These are phyloP conservation scores for Myotis vivesi DNA, from an alignment of 2,797 vertebrate genomes.

Conservation along the genomic window DNA sequence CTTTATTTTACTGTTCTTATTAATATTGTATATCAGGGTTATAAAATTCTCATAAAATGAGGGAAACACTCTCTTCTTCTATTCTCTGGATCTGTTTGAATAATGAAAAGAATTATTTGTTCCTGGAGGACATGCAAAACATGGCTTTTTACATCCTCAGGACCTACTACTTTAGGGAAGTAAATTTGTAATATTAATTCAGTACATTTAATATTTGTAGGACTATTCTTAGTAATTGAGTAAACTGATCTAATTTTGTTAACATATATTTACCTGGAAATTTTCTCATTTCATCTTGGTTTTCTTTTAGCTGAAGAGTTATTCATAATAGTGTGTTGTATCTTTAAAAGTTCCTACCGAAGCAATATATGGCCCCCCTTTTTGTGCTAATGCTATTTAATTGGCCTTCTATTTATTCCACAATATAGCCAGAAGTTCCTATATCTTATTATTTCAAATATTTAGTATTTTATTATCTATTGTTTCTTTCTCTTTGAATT, in stretches of 20 bases:
- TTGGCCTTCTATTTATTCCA: not conserved
- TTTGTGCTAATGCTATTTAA: not conserved
- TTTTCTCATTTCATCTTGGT: not conserved
- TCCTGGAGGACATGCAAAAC: not conserved
- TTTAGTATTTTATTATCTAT: not conserved
- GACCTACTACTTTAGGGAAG: not conserved
- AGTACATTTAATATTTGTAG: not conserved
- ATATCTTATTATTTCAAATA: not conserved
- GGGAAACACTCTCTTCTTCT: not conserved
- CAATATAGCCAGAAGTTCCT: not conserved
- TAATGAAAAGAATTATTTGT: not conserved
- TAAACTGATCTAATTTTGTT: conserved; percentile 9
- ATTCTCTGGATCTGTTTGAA: not conserved
- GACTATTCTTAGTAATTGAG: not conserved
- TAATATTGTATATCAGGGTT: not conserved
- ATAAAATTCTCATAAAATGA: not conserved
- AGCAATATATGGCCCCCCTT: not conserved
- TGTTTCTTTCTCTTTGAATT: not conserved
- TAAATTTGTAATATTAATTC: not conserved
- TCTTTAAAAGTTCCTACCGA: not conserved
- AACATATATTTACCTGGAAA: not conserved
- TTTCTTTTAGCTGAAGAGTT: not conserved
- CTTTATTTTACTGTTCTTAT: not conserved
- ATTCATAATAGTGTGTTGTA: not conserved
- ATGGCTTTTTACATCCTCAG: not conserved